These are phyloP conservation scores for Propithecus perrieri DNA, from an alignment of 2,797 vertebrate genomes.

Conservation along the genomic window DNA sequence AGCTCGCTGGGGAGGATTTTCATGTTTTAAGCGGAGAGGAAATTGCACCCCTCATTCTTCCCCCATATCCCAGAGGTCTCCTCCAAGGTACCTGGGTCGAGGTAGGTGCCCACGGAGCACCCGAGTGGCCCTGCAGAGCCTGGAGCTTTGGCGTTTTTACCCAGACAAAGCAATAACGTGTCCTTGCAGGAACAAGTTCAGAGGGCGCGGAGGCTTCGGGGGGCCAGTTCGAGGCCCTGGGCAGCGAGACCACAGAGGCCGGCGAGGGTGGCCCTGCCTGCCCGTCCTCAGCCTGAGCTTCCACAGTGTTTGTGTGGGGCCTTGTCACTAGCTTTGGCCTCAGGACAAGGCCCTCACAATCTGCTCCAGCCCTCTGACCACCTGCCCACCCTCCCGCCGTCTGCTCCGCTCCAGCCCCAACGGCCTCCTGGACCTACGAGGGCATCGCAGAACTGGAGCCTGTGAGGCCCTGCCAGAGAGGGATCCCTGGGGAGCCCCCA, in stretches of 20 bases:
- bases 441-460: too few species aligned
- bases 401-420: not conserved
- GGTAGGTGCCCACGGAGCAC: not conserved
- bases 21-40: not conserved
- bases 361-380: not conserved
- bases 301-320: too few species aligned
- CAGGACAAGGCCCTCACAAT: not conserved
- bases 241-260: not conserved
- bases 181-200: not conserved
- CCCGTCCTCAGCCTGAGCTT: not conserved
- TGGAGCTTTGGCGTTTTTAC: too few species aligned
- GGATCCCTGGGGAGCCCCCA: not conserved
- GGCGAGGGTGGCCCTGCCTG: fast-evolving
- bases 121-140: fast-evolving
- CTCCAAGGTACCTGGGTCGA: not conserved
- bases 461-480: not conserved
- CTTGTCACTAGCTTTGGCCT: not conserved
- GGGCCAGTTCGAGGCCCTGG: not conserved
- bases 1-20: not conserved
- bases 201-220: too few species aligned
- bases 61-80: not conserved
- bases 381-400: not conserved
- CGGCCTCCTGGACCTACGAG: not conserved
- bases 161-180: not conserved
- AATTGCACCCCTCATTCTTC: too few species aligned